A percentile compares a stretch with the other conserved stretches of the same genome.
Conservation (phyloP, 2,113 vertebrate species). For the Microtus oregoni region DNA sequence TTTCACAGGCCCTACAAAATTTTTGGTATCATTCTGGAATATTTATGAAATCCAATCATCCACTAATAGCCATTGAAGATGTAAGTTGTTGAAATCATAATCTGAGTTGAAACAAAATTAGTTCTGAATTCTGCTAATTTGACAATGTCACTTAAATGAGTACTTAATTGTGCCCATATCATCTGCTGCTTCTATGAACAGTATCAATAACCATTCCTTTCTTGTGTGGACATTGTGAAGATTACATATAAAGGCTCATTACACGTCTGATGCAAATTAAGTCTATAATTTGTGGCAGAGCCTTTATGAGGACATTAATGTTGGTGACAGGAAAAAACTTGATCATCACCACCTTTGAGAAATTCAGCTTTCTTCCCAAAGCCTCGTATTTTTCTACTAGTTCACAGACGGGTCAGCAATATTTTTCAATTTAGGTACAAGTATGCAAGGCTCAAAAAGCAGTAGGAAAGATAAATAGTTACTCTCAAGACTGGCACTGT, state of each 20-base stretch:
- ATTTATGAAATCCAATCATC: constrained; percentile 7
- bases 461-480: constrained; percentile 21
- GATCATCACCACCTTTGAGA: background rate
- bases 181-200: background rate
- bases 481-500: background rate
- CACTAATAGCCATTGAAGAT: background rate
- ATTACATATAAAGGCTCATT: background rate
- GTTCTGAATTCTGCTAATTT: background rate
- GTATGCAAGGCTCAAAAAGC: background rate
- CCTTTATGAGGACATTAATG: too few relatives aligned
- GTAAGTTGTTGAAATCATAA: background rate
- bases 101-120: background rate
- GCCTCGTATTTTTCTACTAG: background rate
- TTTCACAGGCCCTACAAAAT: background rate
- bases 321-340: background rate
- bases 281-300: background rate
- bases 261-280: background rate
- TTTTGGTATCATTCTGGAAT: background rate
- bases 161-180: background rate
- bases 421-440: constrained; percentile 45
- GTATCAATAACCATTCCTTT: background rate
- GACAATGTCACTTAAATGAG: background rate
- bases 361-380: background rate
- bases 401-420: constrained; percentile 7
- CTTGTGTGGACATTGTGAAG: background rate